Evolutionary conservation across 1,140 invertebrate genomes (phyloP), one percentile per base, ranked within the genome.

Genomic region (Reticulitermes speratus): DNA sequence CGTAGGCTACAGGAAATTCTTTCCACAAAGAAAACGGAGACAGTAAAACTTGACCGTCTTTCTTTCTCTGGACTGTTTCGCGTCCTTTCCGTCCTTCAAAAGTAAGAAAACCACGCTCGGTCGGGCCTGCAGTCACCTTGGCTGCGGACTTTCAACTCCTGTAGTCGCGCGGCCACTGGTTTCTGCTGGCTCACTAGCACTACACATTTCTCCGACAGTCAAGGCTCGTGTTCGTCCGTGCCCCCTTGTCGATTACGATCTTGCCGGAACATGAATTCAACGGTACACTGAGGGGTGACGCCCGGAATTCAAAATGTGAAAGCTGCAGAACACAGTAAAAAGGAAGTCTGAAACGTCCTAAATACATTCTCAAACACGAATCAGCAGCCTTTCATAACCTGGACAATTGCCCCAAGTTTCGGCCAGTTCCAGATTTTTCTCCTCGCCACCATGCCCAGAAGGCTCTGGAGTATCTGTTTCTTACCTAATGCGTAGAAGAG

Each of bases 81-180:
- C 85, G 85, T 85, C 85, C 85, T 85, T 85, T 55, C 21, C 69
- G 83, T 84, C 83, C 83, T 84, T 84, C 83, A 84, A 48, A 48
- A 55, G 52, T 21, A 55, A 55, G 52, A 48, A 85, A 65, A 38
- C 85, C 69, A 85, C 85, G 85, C 85, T 85, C 85, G 69, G 85
- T 59, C 85, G 59, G 32, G 12, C 19, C 84, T 44, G 65, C 59
- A 30, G 85, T 85, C 85, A 85, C 85, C 85, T 85, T 85, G 85
- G 85, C 44, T 44, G 25, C 86, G 86, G 82, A 69, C 82, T 87
- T 84, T 87, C 86, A 84, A 87, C 83, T 87, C 86, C 30, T 14
- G 3, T 55, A 55, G 52, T 44, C 48, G 38, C 82, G 44, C 82
- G 30, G 30, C 30, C 82, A 32, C n/a, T 30, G n/a, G 44, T 30